Evolutionary conservation across 2,797 vertebrate genomes (phyloP).

Genomic region (Discoglossus pictus): DNA sequence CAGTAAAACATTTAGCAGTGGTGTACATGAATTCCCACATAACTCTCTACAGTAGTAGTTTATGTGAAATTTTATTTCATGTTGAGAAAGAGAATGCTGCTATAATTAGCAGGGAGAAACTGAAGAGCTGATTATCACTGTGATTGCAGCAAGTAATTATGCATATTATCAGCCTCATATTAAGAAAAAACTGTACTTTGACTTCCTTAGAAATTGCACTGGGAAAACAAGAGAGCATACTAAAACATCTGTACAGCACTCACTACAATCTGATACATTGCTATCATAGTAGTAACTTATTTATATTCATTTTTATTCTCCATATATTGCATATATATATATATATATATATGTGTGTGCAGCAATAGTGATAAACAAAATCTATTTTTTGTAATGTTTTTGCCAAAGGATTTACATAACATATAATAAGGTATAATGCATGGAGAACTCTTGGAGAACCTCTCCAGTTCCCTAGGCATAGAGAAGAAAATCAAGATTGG

Average conservation of each 20-base stretch:
- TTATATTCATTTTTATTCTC: no score
- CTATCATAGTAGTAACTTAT: conserved; percentile 3
- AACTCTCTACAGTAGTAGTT: conserved; percentile 32
- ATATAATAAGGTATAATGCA: no score
- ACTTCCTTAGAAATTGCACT: conserved; percentile 39
- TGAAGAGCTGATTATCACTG: conserved; percentile 50
- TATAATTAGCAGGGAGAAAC: conserved; percentile 44
- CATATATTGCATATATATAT: no score
- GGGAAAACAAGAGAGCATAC: conserved; percentile 29
- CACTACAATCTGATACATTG: conserved; percentile 10
- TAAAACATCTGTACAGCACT: conserved; percentile 43
- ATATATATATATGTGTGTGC: no score
- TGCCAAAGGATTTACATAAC: no score
- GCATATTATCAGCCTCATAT: conserved; percentile 42
- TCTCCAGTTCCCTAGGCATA: no score
- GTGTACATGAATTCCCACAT: conserved; percentile 1
- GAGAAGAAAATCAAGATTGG: no score
- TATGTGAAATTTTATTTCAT: conserved; percentile 43
- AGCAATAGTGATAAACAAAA: no score
- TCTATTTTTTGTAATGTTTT: no score
- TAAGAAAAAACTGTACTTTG: conserved; percentile 45
- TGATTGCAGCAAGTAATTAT: conserved; percentile 49
- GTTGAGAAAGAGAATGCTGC: conserved; percentile 43
- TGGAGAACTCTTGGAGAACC: no score
- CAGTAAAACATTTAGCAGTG: conserved; percentile 19